Percentiles rank a stretch among this genome's conserved stretches.
These are phyloP conservation scores for Notodonta dromedarius DNA, from an alignment of 2,888 invertebrate species.

Conservation along the genomic window DNA sequence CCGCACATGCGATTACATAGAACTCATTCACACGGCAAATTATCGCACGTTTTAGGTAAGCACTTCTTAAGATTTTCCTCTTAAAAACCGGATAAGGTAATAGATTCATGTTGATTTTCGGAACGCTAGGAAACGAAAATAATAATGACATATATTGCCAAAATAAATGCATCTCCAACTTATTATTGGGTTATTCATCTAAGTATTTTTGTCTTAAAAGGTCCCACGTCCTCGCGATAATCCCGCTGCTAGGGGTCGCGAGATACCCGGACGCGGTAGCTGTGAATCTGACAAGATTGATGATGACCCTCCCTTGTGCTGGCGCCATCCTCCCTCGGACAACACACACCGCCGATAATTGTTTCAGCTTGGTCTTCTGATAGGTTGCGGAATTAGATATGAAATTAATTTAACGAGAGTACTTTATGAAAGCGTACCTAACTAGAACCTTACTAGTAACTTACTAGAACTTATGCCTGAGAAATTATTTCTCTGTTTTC, in stretches of 20 bases:
- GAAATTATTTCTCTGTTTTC: no score
- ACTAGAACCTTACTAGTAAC: no score
- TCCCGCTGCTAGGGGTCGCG: constrained; percentile 50
- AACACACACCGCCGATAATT: constrained; percentile 27
- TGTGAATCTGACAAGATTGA: constrained; percentile 77
- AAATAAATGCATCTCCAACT: neutral
- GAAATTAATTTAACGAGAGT: neutral
- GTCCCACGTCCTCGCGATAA: constrained; percentile 34
- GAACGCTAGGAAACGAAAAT: no score
- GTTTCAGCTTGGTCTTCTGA: neutral
- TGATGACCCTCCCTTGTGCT: constrained; percentile 60
- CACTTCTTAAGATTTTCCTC: no score
- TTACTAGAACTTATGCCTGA: no score
- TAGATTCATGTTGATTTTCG: no score
- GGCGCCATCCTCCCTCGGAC: constrained; percentile 42
- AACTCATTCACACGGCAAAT: no score
- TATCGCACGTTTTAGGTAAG: no score
- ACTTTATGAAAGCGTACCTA: no score
- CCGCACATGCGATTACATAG: no score
- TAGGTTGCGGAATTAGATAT: neutral
- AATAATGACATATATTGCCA: no score
- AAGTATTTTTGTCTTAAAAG: constrained; percentile 23
- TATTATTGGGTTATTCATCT: neutral
- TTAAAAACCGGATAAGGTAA: no score
- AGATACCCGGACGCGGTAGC: constrained; percentile 63